Percentiles rank a stretch among this genome's conserved stretches.
phyloP scores from a whole-genome alignment of 2,797 vertebrate genomes.

The Ctenosaura bakeri region DNA sequence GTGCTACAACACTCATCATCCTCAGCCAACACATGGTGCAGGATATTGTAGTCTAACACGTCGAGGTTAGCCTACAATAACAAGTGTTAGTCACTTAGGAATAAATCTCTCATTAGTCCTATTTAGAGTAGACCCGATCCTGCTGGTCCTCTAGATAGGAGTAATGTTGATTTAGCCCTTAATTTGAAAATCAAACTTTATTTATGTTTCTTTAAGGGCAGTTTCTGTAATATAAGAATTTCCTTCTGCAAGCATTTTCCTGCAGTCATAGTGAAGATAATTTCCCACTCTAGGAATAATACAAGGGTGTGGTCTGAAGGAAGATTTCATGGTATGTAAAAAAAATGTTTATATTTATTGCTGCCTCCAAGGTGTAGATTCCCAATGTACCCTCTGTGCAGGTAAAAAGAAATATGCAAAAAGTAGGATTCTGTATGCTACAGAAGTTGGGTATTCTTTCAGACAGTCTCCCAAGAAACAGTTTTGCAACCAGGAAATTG shows the following conservation, averaged over 20 bases:
- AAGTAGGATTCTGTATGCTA: slow-evolving; percentile 58
- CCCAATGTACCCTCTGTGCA: slow-evolving; percentile 39
- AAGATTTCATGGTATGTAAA: slow-evolving; percentile 51
- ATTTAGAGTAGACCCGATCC: background rate
- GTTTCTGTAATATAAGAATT: slow-evolving; percentile 46
- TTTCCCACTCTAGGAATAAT: background rate
- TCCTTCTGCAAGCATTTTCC: background rate
- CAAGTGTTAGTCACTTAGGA: too few species aligned
- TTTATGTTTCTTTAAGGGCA: slow-evolving; percentile 35
- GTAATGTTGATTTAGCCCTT: slow-evolving; percentile 19
- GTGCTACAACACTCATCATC: background rate
- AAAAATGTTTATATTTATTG: slow-evolving; percentile 69
- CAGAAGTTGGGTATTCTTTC: slow-evolving; percentile 49
- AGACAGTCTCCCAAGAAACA: slow-evolving; percentile 57
- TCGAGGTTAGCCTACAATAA: too few species aligned
- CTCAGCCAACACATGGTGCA: background rate
- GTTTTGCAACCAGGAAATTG: slow-evolving; percentile 63
- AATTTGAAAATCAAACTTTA: slow-evolving; percentile 56
- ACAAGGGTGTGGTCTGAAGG: background rate
- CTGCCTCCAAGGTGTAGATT: slow-evolving; percentile 52
- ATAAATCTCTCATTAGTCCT: background rate
- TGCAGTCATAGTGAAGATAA: slow-evolving; percentile 37
- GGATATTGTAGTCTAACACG: background rate
- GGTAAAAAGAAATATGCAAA: slow-evolving; percentile 54
- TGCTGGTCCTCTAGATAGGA: background rate